A percentile compares a stretch with the other conserved stretches of the same genome.
phyloP scores from a whole-genome alignment of 2,888 invertebrate species.

The Pollenia amentaria region DNA sequence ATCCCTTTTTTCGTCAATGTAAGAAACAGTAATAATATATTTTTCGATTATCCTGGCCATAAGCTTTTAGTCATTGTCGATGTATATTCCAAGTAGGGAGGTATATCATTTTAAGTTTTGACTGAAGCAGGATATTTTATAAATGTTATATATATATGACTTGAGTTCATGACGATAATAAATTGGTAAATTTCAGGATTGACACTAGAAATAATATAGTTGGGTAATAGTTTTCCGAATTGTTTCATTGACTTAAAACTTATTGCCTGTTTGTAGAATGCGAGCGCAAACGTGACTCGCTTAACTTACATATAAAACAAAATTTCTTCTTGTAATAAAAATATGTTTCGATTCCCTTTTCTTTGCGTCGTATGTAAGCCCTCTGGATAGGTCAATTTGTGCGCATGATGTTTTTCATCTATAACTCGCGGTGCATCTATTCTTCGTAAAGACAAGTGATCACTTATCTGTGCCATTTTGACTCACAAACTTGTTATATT shows the following conservation, averaged over 20 bases:
- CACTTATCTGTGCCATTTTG: too few species aligned
- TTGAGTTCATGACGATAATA: slow-evolving; percentile 94
- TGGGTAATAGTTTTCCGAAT: too few species aligned
- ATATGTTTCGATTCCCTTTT: slow-evolving; percentile 97
- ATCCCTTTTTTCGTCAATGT: slow-evolving; percentile 99
- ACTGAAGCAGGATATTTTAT: slow-evolving; percentile 92
- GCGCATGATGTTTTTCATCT: slow-evolving; percentile 96
- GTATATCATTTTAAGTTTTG: slow-evolving; percentile 88
- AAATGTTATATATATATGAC: slow-evolving; percentile 93
- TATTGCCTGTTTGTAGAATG: too few species aligned
- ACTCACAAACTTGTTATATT: too few species aligned
- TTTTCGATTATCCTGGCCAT: slow-evolving; percentile 86
- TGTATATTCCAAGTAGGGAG: slow-evolving; percentile 86
- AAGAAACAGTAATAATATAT: slow-evolving; percentile 99
- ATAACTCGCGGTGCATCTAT: slow-evolving; percentile 97
- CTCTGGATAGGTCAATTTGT: slow-evolving; percentile 96
- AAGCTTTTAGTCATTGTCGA: slow-evolving; percentile 51
- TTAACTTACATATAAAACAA: too few species aligned
- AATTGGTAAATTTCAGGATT: slow-evolving; percentile 92
- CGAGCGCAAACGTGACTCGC: too few species aligned
- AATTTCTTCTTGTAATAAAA: slow-evolving; percentile 93
- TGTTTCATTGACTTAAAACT: too few species aligned
- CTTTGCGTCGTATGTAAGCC: slow-evolving; percentile 93
- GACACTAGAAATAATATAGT: slow-evolving; percentile 81
- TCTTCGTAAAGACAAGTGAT: slow-evolving; percentile 94